phyloP scores from a whole-genome alignment of 92 coral and sea anemone species.

The Zoanthus sansibaricus region DNA sequence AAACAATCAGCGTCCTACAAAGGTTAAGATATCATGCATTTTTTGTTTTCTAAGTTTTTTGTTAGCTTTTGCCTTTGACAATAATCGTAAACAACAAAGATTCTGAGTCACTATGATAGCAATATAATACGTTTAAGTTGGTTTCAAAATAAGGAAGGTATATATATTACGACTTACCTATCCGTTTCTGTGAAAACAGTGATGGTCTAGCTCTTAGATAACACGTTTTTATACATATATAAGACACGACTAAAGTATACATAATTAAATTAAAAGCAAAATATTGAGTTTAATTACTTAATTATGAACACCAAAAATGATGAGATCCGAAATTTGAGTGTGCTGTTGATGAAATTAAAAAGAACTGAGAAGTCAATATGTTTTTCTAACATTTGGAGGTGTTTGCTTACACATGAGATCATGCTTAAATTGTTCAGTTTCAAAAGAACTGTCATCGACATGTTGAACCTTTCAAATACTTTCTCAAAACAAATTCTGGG shows the following conservation, averaged over 20 bases:
- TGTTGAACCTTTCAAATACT: background rate
- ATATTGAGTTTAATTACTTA: background rate
- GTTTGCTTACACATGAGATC: slow-evolving; percentile 1
- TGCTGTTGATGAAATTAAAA: background rate
- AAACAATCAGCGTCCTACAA: no score
- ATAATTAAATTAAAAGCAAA: slow-evolving; percentile 5
- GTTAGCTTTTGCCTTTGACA: no score
- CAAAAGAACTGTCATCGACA: background rate
- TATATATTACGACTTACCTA: background rate
- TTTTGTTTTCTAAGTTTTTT: no score
- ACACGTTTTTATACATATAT: no score
- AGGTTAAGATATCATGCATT: no score
- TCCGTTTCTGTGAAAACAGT: background rate
- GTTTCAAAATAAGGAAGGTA: no score
- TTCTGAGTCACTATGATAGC: no score
- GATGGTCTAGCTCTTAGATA: background rate
- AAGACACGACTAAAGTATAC: background rate
- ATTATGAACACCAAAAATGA: background rate
- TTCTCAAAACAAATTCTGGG: background rate
- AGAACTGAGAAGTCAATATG: background rate
- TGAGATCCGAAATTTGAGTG: slow-evolving; percentile 11
- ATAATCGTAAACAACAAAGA: no score
- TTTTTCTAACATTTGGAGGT: background rate
- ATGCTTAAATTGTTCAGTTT: background rate
- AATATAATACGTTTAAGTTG: no score